Evolutionary conservation across 2,113 vertebrate species (phyloP).

Genomic region (Lates calcarifer): DNA sequence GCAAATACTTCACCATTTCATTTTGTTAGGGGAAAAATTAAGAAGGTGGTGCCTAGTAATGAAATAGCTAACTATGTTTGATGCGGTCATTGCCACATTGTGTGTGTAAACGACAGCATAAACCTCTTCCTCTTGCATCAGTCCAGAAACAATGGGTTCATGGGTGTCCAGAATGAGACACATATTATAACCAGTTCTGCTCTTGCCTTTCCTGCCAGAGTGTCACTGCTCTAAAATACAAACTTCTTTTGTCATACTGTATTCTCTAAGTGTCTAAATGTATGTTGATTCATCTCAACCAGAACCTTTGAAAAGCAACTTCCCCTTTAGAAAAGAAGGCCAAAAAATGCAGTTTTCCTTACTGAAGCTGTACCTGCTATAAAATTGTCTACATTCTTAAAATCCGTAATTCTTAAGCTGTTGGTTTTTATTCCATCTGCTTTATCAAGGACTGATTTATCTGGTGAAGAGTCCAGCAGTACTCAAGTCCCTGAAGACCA

Average conservation of each 20-base stretch:
- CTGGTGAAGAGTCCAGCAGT: neutral
- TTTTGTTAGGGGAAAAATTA: neutral
- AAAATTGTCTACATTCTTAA: neutral
- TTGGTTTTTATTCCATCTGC: neutral
- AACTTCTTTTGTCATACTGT: neutral
- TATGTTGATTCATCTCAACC: neutral
- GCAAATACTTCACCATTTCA: neutral
- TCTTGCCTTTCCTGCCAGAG: neutral
- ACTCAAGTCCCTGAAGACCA: neutral
- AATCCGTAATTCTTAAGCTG: neutral
- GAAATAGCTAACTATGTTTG: neutral
- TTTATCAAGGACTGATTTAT: neutral
- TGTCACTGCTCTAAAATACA: neutral
- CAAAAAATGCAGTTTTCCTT: neutral
- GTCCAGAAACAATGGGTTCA: neutral
- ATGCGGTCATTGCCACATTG: neutral
- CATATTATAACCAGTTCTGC: neutral
- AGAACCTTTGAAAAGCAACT: no score
- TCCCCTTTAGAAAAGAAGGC: neutral
- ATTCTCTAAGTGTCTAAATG: neutral
- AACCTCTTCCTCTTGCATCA: constrained; percentile 10
- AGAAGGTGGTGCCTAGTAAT: neutral
- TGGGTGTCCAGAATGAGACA: neutral
- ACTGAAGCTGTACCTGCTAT: neutral
- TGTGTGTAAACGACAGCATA: neutral